Percentiles rank a stretch among this genome's conserved stretches.
phyloP scores from a whole-genome alignment of 1,140 invertebrate genomes.

The Chironomus striatipennis region DNA sequence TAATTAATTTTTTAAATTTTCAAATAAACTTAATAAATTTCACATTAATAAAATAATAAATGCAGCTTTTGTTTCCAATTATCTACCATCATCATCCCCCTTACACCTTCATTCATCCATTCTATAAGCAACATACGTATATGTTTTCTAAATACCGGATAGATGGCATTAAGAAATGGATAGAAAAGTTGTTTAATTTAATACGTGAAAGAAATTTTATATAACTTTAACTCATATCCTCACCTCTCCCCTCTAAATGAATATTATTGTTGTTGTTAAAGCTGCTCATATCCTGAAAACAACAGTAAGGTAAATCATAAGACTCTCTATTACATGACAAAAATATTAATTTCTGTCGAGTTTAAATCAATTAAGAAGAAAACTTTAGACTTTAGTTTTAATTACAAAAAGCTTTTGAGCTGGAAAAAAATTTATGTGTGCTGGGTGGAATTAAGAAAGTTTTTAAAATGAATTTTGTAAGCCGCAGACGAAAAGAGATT shows the following conservation, averaged over 20 bases:
- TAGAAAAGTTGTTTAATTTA: slow-evolving; percentile 15
- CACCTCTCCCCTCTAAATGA: no score
- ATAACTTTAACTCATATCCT: neutral
- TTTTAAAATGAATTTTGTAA: neutral
- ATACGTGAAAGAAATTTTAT: slow-evolving; percentile 3
- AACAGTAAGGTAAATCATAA: no score
- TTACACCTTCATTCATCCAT: no score
- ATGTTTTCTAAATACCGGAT: no score
- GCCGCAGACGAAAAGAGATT: no score
- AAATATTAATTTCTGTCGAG: slow-evolving; percentile 3
- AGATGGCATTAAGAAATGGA: neutral
- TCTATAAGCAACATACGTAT: no score
- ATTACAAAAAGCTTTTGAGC: neutral
- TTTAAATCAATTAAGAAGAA: slow-evolving; percentile 4
- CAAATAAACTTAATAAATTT: no score
- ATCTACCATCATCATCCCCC: no score
- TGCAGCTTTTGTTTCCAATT: no score
- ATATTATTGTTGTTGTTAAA: neutral
- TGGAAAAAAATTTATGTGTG: no score
- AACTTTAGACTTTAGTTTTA: neutral
- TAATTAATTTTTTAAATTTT: no score
- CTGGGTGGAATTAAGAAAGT: neutral
- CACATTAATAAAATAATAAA: no score
- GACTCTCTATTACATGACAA: neutral
- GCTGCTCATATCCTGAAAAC: neutral